phyloP scores from a whole-genome alignment of 2,888 invertebrate genomes.

The Seira sanloemensis region DNA sequence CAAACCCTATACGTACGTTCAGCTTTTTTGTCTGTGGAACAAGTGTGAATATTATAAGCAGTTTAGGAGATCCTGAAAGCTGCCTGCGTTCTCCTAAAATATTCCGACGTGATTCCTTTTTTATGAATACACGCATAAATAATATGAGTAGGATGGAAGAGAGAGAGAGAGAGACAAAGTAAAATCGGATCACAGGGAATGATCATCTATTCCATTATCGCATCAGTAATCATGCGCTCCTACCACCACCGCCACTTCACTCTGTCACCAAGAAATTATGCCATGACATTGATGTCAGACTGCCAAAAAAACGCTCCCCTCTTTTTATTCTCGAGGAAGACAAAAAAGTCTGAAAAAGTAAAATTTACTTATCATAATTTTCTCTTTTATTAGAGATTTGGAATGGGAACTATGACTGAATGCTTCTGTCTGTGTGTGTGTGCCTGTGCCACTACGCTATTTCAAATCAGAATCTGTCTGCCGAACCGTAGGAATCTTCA shows the following conservation, averaged over 20 bases:
- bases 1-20: too few relatives aligned
- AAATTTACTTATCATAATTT: conserved; percentile 44
- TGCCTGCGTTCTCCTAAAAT: conserved; percentile 51
- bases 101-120: conserved; percentile 38
- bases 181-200: conserved; percentile 57
- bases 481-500: conserved; percentile 39
- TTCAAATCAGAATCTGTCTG: conserved; percentile 1
- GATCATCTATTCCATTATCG: conserved; percentile 64
- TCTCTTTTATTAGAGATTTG: neutral
- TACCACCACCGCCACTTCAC: conserved; percentile 42
- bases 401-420: neutral
- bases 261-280: conserved; percentile 38
- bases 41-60: conserved; percentile 60
- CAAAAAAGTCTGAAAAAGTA: conserved; percentile 11
- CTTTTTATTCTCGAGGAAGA: neutral
- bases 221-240: conserved; percentile 56
- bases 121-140: neutral
- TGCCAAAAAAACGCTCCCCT: conserved; percentile 8
- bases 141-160: conserved; percentile 36
- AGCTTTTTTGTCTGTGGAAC: conserved; percentile 56
- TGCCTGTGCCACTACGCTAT: neutral
- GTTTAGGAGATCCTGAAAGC: conserved; percentile 27
- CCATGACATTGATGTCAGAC: neutral
- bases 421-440: conserved; percentile 7
- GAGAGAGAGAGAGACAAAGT: too few relatives aligned